Percentiles rank a stretch among this genome's conserved stretches.
Conservation (phyloP, 2,797 vertebrate genomes). For the Delichon dasypus region DNA sequence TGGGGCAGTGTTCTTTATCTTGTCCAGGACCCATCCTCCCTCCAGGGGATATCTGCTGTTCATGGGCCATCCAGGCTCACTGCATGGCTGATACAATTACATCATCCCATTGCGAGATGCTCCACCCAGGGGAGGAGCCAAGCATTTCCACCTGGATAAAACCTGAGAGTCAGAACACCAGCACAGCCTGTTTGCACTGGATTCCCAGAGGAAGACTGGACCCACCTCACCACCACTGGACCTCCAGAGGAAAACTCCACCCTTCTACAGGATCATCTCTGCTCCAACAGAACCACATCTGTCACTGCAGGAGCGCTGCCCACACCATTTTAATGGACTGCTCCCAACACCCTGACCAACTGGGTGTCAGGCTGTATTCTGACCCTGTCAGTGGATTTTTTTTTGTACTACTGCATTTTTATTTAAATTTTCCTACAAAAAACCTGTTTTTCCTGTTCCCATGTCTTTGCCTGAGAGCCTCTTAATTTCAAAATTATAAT, state of each 20-base stretch:
- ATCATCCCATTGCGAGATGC: background rate
- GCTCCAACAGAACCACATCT: background rate
- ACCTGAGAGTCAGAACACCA: background rate
- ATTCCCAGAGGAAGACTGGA: background rate
- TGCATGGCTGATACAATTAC: background rate
- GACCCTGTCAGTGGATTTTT: too few species aligned
- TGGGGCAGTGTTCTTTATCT: background rate
- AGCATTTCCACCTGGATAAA: background rate
- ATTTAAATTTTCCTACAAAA: too few species aligned
- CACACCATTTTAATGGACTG: too few species aligned
- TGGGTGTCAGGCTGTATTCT: too few species aligned
- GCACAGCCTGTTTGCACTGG: background rate
- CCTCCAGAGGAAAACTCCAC: background rate
- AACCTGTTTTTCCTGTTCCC: background rate
- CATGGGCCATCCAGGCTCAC: background rate
- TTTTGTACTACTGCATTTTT: too few species aligned
- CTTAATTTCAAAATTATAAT: background rate
- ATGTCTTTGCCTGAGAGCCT: background rate
- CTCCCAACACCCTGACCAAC: too few species aligned
- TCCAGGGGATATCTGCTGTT: background rate
- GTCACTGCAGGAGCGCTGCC: too few species aligned
- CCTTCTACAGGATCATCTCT: background rate
- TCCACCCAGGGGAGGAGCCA: background rate
- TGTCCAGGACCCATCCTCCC: background rate
- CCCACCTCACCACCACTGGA: background rate